Conservation (phyloP, 2,888 invertebrate species). For the Athripsodes cinereus region DNA sequence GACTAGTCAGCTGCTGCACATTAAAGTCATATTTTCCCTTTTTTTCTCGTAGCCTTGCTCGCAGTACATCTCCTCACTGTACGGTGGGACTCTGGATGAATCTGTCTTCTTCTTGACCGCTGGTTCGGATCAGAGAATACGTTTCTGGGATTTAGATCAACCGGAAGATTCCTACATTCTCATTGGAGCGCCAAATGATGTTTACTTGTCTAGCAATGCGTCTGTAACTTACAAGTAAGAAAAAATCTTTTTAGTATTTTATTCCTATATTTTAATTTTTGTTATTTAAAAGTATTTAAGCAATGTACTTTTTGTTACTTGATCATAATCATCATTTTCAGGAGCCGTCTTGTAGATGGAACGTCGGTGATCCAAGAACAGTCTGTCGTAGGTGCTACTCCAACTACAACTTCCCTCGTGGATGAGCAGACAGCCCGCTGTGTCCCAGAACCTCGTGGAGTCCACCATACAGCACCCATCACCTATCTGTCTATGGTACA, state of each 20-base stretch:
- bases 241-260: neutral
- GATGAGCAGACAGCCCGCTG: slow-evolving; percentile 40
- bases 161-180: slow-evolving; percentile 78
- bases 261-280: no score
- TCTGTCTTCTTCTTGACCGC: slow-evolving; percentile 72
- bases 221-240: slow-evolving; percentile 63
- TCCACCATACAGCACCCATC: slow-evolving; percentile 66
- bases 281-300: no score
- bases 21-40: no score
- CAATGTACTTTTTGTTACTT: no score
- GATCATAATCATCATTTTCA: no score
- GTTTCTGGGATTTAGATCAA: slow-evolving; percentile 83
- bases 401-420: slow-evolving; percentile 34
- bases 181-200: slow-evolving; percentile 67
- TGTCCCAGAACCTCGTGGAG: slow-evolving; percentile 35
- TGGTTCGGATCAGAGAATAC: slow-evolving; percentile 84
- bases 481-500: slow-evolving; percentile 84
- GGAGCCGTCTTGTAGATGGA: slow-evolving; percentile 82
- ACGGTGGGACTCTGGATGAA: slow-evolving; percentile 66
- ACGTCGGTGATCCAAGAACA: slow-evolving; percentile 80
- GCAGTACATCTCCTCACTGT: slow-evolving; percentile 70
- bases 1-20: no score
- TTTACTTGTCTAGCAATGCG: slow-evolving; percentile 41
- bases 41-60: slow-evolving; percentile 44
- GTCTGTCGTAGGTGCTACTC: slow-evolving; percentile 31